Evolutionary conservation across 1,140 invertebrate species (phyloP).

Genomic region (Brachionus paranguensis): DNA sequence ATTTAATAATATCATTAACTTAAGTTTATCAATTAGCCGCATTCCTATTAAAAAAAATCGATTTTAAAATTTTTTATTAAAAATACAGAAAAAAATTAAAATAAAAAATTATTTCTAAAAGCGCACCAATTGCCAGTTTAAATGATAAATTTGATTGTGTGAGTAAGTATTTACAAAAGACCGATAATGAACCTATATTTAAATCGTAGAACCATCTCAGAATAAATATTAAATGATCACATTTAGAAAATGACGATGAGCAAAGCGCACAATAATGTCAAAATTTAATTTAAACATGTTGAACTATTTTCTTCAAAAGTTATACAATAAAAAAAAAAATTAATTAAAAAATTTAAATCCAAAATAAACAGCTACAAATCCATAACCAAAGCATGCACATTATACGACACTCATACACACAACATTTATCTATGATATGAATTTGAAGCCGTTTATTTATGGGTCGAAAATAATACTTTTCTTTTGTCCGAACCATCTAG

Average conservation of each 20-base stretch:
- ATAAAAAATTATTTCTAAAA: not conserved
- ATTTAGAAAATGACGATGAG: not conserved
- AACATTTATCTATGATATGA: not conserved
- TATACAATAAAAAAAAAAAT: not conserved
- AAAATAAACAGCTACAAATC: slow-evolving; percentile 3
- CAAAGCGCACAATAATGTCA: not conserved
- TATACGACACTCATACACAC: not conserved
- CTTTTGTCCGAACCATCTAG: slow-evolving; percentile 3
- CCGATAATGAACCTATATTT: not conserved
- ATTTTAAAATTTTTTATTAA: not conserved
- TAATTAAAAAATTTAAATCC: not conserved
- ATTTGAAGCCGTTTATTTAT: slow-evolving; percentile 10
- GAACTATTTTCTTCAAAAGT: slow-evolving; percentile 20
- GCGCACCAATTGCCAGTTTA: not conserved
- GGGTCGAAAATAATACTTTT: slow-evolving; percentile 14
- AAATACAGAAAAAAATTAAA: not conserved
- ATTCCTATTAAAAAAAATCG: too few species aligned
- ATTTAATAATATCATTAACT: too few species aligned
- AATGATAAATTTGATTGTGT: not conserved
- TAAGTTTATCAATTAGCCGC: too few species aligned
- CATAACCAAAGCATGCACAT: not conserved
- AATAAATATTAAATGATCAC: not conserved
- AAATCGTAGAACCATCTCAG: not conserved
- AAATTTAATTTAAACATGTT: slow-evolving; percentile 19
- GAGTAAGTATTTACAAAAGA: not conserved